Evolutionary conservation across 2,113 vertebrate species (phyloP), one percentile per base, ranked within the genome.

Genomic region (Hipposideros armiger): DNA sequence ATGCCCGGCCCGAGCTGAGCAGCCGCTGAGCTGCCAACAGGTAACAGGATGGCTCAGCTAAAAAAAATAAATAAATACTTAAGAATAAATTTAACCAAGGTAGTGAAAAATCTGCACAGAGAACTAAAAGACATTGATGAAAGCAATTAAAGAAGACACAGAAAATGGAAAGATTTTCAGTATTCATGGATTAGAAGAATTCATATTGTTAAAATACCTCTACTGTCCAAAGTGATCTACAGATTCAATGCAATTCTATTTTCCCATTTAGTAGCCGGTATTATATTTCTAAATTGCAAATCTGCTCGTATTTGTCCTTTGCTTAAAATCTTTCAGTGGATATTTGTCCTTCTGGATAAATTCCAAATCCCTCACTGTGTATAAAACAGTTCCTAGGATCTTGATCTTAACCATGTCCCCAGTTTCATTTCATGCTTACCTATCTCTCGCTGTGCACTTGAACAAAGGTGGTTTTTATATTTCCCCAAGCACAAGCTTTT

Each of bases 371-470:
- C 32, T 86, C 47, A 36, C 47, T 64, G 4, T 66, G 19, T 47
- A 42, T 86, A 36, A 82, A 90, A 52, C 3, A 69, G 11, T 87
- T 91, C 45, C 58, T 87, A 24, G 54, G 8, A 60, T 52, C 28
- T 85, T 85, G 4, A 45, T 40, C 15, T 50, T 88, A 89, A 86
- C 60, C 94, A 6, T 85, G 45, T 36, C 13, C 47, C 66, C 50
- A 93, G 11, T 83, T 82, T 95, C 47, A 85, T 73, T 90, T 77
- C 54, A 58, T 95, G 24, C 24, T 96, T 90, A 67, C 3, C 20
- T 77, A 17, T 83, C 11, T 67, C 26, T 93, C 26, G 62, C 10
- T 73, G 20, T 22, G 69, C 14, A 78, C 62, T 26, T 89, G 19
- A 69, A 77, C 5, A 73, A 73, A 77, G 5, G 2, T 84, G 13